A percentile compares a stretch with the other conserved stretches of the same genome.
Conservation (phyloP, 1,140 invertebrate genomes). For the Meteorus sp. region DNA sequence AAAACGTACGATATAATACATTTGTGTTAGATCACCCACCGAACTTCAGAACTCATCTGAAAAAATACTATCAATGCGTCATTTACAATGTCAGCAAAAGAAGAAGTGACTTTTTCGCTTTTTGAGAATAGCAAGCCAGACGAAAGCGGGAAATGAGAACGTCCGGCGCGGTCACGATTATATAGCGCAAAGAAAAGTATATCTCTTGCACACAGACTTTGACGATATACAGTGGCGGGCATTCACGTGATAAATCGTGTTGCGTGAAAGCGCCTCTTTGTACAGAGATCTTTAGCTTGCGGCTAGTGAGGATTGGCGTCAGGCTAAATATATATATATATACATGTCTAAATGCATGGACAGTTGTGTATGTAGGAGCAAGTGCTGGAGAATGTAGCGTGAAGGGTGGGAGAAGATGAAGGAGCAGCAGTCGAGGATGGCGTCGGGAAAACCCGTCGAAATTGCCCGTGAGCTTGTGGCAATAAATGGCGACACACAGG, state of each 20-base stretch:
- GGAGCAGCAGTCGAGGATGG: background rate
- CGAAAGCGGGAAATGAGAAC: constrained; percentile 17
- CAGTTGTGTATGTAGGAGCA: background rate
- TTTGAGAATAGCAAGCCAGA: background rate
- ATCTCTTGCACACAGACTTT: constrained; percentile 4
- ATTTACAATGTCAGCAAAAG: background rate
- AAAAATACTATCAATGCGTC: constrained; percentile 10
- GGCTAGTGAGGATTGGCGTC: constrained; percentile 17
- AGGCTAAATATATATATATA: background rate
- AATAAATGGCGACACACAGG: constrained; percentile 25
- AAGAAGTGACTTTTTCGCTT: constrained; percentile 10
- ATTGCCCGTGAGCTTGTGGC: constrained; percentile 21
- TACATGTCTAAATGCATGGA: background rate
- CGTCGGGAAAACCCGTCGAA: constrained; percentile 18
- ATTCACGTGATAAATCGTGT: constrained; percentile 27
- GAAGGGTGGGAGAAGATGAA: background rate
- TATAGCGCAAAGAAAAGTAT: constrained; percentile 17
- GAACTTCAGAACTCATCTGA: constrained; percentile 6
- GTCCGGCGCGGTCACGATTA: constrained; percentile 1
- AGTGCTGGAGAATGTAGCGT: background rate
- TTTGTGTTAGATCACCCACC: background rate
- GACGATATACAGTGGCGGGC: constrained; percentile 23
- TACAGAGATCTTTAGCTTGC: constrained; percentile 21
- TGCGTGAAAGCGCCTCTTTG: constrained; percentile 27
- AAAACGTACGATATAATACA: background rate